phyloP scores from a whole-genome alignment of 2,888 invertebrate genomes.

The Criorhina ranunculi region DNA sequence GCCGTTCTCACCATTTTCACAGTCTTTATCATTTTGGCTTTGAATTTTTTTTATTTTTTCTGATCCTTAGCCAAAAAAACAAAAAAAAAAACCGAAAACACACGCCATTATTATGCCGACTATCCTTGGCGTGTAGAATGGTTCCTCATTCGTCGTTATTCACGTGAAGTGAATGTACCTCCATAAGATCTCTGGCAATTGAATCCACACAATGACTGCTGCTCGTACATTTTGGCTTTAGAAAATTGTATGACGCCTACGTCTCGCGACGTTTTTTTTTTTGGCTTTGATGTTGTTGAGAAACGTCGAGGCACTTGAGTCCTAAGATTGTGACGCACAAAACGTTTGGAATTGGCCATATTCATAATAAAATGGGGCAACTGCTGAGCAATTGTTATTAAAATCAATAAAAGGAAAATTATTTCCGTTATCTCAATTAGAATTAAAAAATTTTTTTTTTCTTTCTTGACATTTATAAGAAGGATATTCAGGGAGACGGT shows the following conservation, averaged over 20 bases:
- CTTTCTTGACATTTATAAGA: constrained; percentile 26
- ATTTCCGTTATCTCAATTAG: constrained; percentile 31
- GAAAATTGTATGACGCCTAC: constrained; percentile 41
- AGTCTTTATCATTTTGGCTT: constrained; percentile 1
- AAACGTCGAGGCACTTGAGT: neutral
- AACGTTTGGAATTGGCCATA: constrained; percentile 7
- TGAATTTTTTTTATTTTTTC: neutral
- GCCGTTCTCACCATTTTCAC: neutral
- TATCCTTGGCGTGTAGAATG: constrained; percentile 23
- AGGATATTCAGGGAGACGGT: neutral
- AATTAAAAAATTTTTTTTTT: too few species aligned
- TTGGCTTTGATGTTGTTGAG: constrained; percentile 23
- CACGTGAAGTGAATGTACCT: constrained; percentile 25
- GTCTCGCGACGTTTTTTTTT: neutral
- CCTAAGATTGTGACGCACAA: constrained; percentile 10
- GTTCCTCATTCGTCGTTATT: constrained; percentile 27
- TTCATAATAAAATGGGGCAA: constrained; percentile 12
- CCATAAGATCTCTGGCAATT: constrained; percentile 26
- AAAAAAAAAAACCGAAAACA: neutral
- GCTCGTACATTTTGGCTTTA: constrained; percentile 29
- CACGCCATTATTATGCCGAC: constrained; percentile 16
- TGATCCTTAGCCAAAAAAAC: constrained; percentile 18
- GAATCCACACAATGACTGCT: constrained; percentile 33
- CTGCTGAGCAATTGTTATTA: constrained; percentile 31
- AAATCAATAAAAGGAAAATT: constrained; percentile 38